Evolutionary conservation across 2,888 invertebrate species (phyloP).

Genomic region (Junonia oenone): DNA sequence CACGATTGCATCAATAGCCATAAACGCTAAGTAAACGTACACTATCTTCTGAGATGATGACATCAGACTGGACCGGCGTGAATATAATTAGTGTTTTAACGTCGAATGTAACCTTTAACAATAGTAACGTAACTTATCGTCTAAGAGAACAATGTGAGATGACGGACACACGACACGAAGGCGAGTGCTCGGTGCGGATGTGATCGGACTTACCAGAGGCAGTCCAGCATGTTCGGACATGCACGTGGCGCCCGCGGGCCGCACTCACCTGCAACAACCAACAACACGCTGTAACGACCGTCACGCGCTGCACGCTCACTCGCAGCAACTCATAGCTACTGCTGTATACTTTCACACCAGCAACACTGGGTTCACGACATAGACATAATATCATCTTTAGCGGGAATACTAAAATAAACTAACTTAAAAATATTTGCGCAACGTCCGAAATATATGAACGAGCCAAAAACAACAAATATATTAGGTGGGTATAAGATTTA

Average conservation of each 20-base stretch:
- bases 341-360: neutral
- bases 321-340: neutral
- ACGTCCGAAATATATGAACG: neutral
- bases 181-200: neutral
- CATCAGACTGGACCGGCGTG: neutral
- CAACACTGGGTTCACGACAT: neutral
- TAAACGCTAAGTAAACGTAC: conserved; percentile 1
- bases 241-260: conserved; percentile 46
- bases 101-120: neutral
- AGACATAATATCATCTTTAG: neutral
- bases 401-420: neutral
- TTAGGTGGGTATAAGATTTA: too few species aligned
- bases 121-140: neutral
- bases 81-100: neutral
- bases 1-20: conserved; percentile 8
- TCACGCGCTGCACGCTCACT: neutral
- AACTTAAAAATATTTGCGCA: neutral
- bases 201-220: conserved; percentile 62
- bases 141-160: neutral
- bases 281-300: conserved; percentile 22
- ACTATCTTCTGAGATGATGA: neutral
- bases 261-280: conserved; percentile 69
- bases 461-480: neutral
- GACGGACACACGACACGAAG: too few species aligned
- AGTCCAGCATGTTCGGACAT: conserved; percentile 66